A percentile compares a stretch with the other conserved stretches of the same genome.
phyloP scores from a whole-genome alignment of 2,113 vertebrate genomes.

The Spea multiplicata region DNA sequence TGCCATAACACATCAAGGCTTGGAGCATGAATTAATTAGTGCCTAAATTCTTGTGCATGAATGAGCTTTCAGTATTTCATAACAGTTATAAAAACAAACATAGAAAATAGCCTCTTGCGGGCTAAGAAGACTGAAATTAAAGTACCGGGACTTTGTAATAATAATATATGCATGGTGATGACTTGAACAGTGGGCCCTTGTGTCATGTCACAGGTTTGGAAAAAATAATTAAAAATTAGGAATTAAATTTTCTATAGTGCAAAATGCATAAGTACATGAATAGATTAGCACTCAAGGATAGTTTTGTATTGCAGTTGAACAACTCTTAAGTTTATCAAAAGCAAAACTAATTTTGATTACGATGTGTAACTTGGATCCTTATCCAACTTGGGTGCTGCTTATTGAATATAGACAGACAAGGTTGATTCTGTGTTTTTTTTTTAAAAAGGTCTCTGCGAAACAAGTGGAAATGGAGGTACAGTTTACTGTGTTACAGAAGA shows the following conservation, averaged over 20 bases:
- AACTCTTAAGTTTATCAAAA: too few species aligned
- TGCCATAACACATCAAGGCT: slow-evolving; percentile 32
- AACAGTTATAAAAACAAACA: not conserved
- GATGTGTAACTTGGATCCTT: too few species aligned
- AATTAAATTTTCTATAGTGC: too few species aligned
- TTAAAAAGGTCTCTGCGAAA: slow-evolving; percentile 39
- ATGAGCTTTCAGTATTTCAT: slow-evolving; percentile 12
- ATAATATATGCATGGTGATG: not conserved
- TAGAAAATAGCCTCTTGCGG: not conserved
- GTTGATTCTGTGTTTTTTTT: not conserved
- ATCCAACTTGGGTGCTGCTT: too few species aligned
- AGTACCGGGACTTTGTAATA: not conserved
- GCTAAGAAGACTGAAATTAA: not conserved
- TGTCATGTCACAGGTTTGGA: too few species aligned
- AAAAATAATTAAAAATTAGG: too few species aligned
- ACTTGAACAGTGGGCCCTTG: not conserved
- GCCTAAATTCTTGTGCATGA: not conserved
- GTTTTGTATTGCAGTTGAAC: too few species aligned
- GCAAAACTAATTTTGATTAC: too few species aligned
- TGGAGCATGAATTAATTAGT: slow-evolving; percentile 35
- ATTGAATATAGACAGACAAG: too few species aligned
- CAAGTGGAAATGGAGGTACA: slow-evolving; percentile 46
- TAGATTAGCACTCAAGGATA: too few species aligned
- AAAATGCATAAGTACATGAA: too few species aligned
- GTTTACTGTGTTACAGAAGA: slow-evolving; percentile 41